phyloP scores from a whole-genome alignment of 30 jellyfish, hydroid and myxozoan species.

The Hydractinia symbiolongicarpus region DNA sequence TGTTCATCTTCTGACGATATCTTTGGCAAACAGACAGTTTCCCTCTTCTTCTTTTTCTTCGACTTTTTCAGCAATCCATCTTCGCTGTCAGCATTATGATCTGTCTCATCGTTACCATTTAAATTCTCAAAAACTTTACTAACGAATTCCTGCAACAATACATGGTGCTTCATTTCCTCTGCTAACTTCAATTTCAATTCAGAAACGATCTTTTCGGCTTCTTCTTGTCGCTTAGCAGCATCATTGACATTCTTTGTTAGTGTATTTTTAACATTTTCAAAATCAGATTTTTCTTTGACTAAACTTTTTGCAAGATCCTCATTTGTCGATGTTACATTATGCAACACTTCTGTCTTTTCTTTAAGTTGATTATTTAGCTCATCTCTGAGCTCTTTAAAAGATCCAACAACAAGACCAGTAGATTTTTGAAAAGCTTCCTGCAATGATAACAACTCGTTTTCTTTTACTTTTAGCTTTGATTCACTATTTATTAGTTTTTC shows the following conservation, averaged over 20 bases:
- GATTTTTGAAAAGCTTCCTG: conserved; percentile 24
- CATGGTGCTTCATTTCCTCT: conserved; percentile 1
- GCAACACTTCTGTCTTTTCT: conserved; percentile 6
- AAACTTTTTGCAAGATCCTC: not conserved
- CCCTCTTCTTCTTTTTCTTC: not conserved
- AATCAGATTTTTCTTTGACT: not conserved
- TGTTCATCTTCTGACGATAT: conserved; percentile 4
- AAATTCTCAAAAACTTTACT: not conserved
- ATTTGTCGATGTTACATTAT: not conserved
- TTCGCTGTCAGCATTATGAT: not conserved
- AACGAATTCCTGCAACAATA: not conserved
- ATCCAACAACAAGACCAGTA: conserved; percentile 37
- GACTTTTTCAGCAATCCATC: not conserved
- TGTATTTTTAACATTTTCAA: not conserved
- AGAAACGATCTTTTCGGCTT: not conserved
- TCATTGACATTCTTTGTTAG: not conserved
- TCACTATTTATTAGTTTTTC: not conserved
- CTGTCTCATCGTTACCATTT: not conserved
- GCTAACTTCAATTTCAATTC: conserved; percentile 1
- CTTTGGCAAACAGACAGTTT: not conserved
- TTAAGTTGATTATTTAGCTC: conserved; percentile 13
- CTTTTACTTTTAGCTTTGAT: conserved; percentile 4
- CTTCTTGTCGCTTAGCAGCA: not conserved
- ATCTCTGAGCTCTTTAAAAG: conserved; percentile 21
- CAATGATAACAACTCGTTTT: conserved; percentile 14